A percentile compares a stretch with the other conserved stretches of the same genome.
phyloP scores from a whole-genome alignment of 2,888 invertebrate species.

The Morinoia aosen region DNA sequence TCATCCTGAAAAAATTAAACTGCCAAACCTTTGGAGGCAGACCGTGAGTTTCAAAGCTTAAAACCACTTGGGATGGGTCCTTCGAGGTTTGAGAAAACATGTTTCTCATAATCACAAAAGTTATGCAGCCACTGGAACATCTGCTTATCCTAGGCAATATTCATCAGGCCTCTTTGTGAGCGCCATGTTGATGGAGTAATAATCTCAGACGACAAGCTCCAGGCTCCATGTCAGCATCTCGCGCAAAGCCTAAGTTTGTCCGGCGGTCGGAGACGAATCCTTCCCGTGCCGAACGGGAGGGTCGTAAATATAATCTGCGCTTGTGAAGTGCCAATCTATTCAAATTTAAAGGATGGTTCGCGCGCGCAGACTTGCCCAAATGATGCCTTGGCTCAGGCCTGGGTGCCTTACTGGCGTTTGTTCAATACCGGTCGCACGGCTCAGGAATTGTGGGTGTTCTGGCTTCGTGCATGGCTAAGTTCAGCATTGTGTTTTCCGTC shows the following conservation, averaged over 20 bases:
- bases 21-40: not conserved
- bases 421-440: not conserved
- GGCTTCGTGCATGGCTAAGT: not conserved
- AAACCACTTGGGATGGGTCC: not conserved
- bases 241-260: not conserved
- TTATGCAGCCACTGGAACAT: not conserved
- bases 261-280: slow-evolving; percentile 28
- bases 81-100: not conserved
- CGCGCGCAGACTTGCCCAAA: slow-evolving; percentile 49
- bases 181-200: not conserved
- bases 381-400: not conserved
- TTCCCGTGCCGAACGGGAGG: not conserved
- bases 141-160: not conserved
- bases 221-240: slow-evolving; percentile 13
- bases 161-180: slow-evolving; percentile 21
- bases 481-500: not conserved
- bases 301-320: slow-evolving; percentile 38
- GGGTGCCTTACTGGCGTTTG: slow-evolving; percentile 19
- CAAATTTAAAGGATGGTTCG: slow-evolving; percentile 51
- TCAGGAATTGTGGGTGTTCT: not conserved
- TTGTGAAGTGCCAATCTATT: slow-evolving; percentile 49
- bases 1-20: not conserved
- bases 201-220: slow-evolving; percentile 11
- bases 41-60: not conserved
- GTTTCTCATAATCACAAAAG: not conserved